Base-by-base conservation (phyloP, 1,140 invertebrate genomes). In the Anastatus disparis region DNA sequence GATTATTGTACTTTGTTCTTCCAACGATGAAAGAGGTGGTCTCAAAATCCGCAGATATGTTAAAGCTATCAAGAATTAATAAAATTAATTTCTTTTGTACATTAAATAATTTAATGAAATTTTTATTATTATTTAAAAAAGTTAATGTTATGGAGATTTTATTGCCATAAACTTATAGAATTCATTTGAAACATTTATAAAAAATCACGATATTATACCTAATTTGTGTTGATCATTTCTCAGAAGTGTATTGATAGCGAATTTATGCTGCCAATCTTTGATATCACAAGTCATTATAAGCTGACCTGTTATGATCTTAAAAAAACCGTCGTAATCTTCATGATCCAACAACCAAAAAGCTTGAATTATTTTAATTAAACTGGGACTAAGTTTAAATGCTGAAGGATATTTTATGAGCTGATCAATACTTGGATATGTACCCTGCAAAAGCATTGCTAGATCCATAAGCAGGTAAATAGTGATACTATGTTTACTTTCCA, bases 281-380 rank as follows among this genome's bases (percentile, higher is more conserved):
- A 91, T 80, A 40, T 90, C 87, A 2, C 77, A 77, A 15, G 79
- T 79, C 0, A 70, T 77, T 0, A 85, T 76, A 35, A 84, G 71
- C 48, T 84, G 79, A 0, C 81, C 82, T 6, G 81, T 83, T 46
- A 85, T 79, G 24, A 79, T 82, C 24, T 85, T 82, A 13, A 85
- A 59, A 20, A 85, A 85, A 17, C 82, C 84, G 68, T 88, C 82
- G 75, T 88, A 93, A 78, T 95, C 90, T 71, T 91, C 90, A 72
- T 95, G 93, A 84, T 97, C 95, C 12, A 97, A 84, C 56, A 93
- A 87, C 94, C 94, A 96, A 79, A 95, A 93, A 0, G 92, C 93
- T 77, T 94, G 92, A 1, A 93, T 91, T 0, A 93, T 86, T 79
- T 93, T 93, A 2, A 92, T 91, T 1, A 91, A 77, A 22, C 89